Base-by-base conservation (phyloP, 2,113 vertebrate species). In the Chaenocephalus aceratus region DNA sequence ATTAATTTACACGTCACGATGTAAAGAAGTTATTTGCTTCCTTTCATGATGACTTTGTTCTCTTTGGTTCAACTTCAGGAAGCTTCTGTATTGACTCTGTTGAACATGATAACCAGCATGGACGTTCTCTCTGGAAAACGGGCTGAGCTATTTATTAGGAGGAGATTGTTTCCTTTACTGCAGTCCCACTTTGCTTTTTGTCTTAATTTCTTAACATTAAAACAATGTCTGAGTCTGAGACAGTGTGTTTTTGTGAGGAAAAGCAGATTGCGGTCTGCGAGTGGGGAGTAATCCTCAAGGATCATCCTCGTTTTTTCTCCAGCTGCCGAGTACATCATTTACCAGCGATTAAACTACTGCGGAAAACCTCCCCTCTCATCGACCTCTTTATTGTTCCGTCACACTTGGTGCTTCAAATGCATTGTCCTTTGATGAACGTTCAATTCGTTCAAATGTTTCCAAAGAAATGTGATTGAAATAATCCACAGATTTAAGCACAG, bases 241-340 rank as follows among this genome's bases (percentile, higher is more conserved):
- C n/a, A 6, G 2, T 34, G 23, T 41, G 59, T 6, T 30, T 62
- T 8, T 30, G 36, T 56, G 23, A 46, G 44, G 62, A 54, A 45
- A 71, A 66, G 48, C 75, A 68, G 66, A 72, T 48, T 75, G 58
- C 54, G 46, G 65, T 61, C 44, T 71, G 0, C 60, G 60, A 71
- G 69, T 2, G 45, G n/a, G 2, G 56, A 34, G 41, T 88, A 85
- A 88, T 88, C 86, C 72, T 46, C 3, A 0, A 44, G 68, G 82
- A 82, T 82, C 79, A 76, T 88, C 75, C 62, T 72, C 75, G 54
- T 12, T 77, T 45, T 67, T 52, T 78, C 78, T 79, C 34, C 58
- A 56, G 72, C 44, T 65, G 67, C 52, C 1, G 15, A 5, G 82
- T 85, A 72, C 60, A 26, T 77, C 79, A 82, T 3, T 60, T 46